Conservation (phyloP, 2,113 vertebrate species). For the Hippotragus niger region DNA sequence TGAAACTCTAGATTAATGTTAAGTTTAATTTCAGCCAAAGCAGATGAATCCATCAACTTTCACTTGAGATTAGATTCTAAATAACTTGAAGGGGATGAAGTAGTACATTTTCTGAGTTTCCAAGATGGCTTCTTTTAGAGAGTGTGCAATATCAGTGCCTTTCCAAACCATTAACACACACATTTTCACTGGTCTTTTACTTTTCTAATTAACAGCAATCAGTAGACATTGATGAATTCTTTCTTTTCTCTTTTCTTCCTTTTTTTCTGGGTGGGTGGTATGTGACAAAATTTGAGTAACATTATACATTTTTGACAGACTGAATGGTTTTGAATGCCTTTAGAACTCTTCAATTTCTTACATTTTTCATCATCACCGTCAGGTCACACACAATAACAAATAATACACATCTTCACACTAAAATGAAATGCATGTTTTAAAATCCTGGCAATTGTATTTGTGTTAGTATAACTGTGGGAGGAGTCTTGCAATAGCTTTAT, state of each 20-base stretch:
- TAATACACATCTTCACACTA: constrained; percentile 60
- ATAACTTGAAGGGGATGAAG: constrained; percentile 60
- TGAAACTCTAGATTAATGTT: constrained; percentile 73
- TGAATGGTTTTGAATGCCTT: constrained; percentile 67
- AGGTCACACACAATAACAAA: constrained; percentile 67
- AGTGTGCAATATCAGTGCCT: constrained; percentile 66
- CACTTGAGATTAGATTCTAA: constrained; percentile 68
- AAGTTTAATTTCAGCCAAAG: constrained; percentile 74
- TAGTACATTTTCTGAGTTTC: constrained; percentile 54
- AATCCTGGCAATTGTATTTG: constrained; percentile 70
- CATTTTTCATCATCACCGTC: constrained; percentile 1
- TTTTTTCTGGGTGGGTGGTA: neutral
- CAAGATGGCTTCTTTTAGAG: constrained; percentile 71
- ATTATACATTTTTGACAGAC: constrained; percentile 34
- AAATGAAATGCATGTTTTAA: constrained; percentile 72
- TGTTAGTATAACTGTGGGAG: constrained; percentile 69
- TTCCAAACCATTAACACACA: constrained; percentile 69
- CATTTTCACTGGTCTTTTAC: constrained; percentile 61
- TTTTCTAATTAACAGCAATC: constrained; percentile 64
- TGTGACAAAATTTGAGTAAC: neutral
- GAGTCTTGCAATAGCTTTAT: constrained; percentile 60
- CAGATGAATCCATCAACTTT: constrained; percentile 74
- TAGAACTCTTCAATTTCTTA: constrained; percentile 61
- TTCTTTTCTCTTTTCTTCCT: constrained; percentile 57
- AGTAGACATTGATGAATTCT: constrained; percentile 57